Percentiles rank a stretch among this genome's conserved stretches.
phyloP scores from a whole-genome alignment of 2,888 invertebrate genomes.

The Brenthis hecate region DNA sequence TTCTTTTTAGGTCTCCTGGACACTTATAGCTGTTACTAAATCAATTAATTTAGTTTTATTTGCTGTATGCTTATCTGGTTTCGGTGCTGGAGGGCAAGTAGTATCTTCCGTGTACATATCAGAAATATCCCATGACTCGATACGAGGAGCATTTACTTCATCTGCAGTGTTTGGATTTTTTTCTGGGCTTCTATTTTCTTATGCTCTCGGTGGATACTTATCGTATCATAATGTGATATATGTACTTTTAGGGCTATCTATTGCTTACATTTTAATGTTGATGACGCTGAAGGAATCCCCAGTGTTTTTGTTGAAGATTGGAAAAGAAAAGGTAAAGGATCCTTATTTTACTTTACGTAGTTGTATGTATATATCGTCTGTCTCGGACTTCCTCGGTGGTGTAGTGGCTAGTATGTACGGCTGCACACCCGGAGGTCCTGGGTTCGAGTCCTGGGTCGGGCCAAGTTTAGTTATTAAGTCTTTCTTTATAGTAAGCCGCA shows the following conservation, averaged over 20 bases:
- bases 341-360: neutral
- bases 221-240: conserved; percentile 59
- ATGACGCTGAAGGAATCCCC: conserved; percentile 62
- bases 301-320: conserved; percentile 58
- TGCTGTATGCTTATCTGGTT: conserved; percentile 56
- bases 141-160: conserved; percentile 65
- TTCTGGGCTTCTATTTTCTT: conserved; percentile 62
- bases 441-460: too few relatives aligned
- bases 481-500: too few relatives aligned
- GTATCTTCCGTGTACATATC: conserved; percentile 66
- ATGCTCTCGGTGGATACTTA: conserved; percentile 60
- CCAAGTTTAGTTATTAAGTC: too few relatives aligned
- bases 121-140: conserved; percentile 67
- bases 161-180: conserved; percentile 60
- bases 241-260: conserved; percentile 52
- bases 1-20: conserved; percentile 62
- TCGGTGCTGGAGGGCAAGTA: conserved; percentile 68
- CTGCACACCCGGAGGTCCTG: too few relatives aligned
- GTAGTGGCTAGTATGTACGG: too few relatives aligned
- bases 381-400: too few relatives aligned
- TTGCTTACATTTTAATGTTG: conserved; percentile 57
- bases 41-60: conserved; percentile 56
- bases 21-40: conserved; percentile 57
- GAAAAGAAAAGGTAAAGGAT: conserved; percentile 56
- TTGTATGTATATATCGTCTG: too few relatives aligned